Conservation (phyloP, 1,140 invertebrate species). For the Paraescarpia echinospica region DNA sequence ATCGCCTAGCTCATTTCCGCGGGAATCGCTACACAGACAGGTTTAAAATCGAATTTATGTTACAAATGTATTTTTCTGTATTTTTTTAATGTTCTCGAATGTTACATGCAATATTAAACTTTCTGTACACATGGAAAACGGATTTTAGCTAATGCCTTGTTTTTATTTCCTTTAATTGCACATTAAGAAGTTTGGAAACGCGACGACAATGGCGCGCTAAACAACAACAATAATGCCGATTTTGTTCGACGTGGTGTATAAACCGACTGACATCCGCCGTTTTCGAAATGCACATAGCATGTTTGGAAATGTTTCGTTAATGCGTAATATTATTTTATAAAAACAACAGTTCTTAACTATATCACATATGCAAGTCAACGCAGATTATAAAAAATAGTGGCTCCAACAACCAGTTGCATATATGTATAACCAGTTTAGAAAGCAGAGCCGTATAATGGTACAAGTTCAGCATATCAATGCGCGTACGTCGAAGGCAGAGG, state of each 20-base stretch:
- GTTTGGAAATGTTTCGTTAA: conserved; percentile 1
- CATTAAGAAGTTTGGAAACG: not conserved
- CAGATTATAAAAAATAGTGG: not conserved
- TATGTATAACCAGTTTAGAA: not conserved
- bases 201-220: not conserved
- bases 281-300: conserved; percentile 5
- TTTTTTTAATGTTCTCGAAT: no score
- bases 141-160: no score
- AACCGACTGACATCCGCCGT: conserved; percentile 3
- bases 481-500: not conserved
- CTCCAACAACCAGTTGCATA: not conserved
- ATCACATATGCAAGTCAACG: not conserved
- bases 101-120: no score
- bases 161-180: not conserved
- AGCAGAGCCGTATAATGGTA: not conserved
- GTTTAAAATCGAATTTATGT: no score
- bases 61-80: no score
- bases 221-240: not conserved
- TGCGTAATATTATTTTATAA: not conserved
- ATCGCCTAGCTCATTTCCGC: no score
- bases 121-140: no score
- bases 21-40: no score
- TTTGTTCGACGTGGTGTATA: not conserved
- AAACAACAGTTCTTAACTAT: not conserved
- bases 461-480: conserved; percentile 1